Evolutionary conservation across 2,113 vertebrate species (phyloP).

Genomic region (Pardalotus punctatus): DNA sequence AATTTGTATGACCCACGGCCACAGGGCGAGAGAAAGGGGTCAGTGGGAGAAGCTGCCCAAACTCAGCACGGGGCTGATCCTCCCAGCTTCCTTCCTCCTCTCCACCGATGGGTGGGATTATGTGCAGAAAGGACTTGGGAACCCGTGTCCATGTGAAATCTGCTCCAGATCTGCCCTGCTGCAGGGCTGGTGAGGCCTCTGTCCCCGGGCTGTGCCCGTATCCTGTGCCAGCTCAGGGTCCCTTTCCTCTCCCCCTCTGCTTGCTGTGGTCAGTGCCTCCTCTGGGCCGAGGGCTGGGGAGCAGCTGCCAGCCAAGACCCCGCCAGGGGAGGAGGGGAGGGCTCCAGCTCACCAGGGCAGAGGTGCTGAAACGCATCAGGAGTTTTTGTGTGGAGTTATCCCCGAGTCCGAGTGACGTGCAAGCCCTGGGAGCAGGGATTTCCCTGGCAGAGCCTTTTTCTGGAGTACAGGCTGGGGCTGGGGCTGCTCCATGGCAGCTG

Average conservation of each 20-base stretch:
- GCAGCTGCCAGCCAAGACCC: not conserved
- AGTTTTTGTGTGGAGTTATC: not conserved
- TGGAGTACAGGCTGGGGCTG: fast-evolving
- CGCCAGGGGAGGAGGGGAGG: not conserved
- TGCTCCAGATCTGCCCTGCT: not conserved
- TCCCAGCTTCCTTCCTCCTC: not conserved
- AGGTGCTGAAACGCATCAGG: not conserved
- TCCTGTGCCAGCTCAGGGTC: not conserved
- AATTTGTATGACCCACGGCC: too few relatives aligned
- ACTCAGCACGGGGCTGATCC: not conserved
- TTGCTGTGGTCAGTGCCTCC: not conserved
- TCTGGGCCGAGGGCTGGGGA: not conserved
- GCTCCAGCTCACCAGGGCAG: not conserved
- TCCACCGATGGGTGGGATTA: not conserved
- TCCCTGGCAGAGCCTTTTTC: not conserved
- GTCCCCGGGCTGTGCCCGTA: not conserved
- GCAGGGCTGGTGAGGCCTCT: not conserved
- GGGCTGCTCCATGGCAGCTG: too few relatives aligned
- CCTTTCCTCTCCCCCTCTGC: fast-evolving
- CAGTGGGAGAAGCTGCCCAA: not conserved
- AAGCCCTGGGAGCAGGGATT: not conserved
- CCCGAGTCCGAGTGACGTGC: not conserved
- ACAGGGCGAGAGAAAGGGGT: fast-evolving
- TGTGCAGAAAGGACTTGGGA: not conserved
- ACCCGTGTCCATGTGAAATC: fast-evolving